phyloP scores from a whole-genome alignment of 2,113 vertebrate genomes.

The Actenoides hombroni region DNA sequence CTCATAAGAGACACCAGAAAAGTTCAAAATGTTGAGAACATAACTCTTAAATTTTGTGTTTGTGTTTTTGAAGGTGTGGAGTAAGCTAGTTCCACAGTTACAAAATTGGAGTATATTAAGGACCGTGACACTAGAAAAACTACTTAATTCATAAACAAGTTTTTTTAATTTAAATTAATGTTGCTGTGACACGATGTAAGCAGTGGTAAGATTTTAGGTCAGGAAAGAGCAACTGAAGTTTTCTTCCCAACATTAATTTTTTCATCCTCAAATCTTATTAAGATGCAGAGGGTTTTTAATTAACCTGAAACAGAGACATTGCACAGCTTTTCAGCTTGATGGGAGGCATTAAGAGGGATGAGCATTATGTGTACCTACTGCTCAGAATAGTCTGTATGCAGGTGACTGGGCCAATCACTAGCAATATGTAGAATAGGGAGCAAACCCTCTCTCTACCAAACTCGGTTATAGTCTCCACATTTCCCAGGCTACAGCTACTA shows the following conservation, averaged over 20 bases:
- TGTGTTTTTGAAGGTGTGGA: not conserved
- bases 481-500: not conserved
- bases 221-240: not conserved
- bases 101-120: not conserved
- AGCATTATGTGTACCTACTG: not conserved
- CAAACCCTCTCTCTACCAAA: not conserved
- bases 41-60: not conserved
- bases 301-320: not conserved
- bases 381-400: not conserved
- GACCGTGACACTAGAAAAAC: not conserved
- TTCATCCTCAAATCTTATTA: not conserved
- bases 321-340: not conserved
- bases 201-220: not conserved
- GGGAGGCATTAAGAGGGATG: not conserved
- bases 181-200: not conserved
- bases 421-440: not conserved
- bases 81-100: not conserved
- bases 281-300: not conserved
- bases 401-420: not conserved
- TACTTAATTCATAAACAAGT: not conserved
- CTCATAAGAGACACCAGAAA: not conserved
- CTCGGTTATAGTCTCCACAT: not conserved
- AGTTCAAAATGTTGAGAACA: not conserved
- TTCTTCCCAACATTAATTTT: not conserved
- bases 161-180: not conserved